Conservation (phyloP, 2,888 invertebrate genomes). For the Trissolcus brochymenae region DNA sequence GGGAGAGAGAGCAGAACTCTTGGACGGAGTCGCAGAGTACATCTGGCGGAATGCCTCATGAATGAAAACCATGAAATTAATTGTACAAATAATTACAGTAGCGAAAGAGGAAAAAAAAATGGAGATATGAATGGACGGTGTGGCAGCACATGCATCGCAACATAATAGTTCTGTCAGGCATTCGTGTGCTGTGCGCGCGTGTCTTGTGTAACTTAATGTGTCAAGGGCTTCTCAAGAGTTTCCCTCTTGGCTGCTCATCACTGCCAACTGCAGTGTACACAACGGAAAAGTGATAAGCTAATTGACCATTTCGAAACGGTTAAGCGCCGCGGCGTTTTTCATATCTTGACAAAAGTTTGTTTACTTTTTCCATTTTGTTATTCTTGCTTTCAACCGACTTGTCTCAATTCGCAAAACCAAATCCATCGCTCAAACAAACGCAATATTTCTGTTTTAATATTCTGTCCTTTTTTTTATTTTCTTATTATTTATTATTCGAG, state of each 20-base stretch:
- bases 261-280: constrained; percentile 42
- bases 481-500: neutral
- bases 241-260: constrained; percentile 56
- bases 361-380: constrained; percentile 6
- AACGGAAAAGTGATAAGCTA: constrained; percentile 62
- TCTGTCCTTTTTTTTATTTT: too few relatives aligned
- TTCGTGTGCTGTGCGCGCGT: constrained; percentile 41
- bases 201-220: constrained; percentile 69
- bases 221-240: constrained; percentile 70
- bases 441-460: neutral
- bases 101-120: neutral
- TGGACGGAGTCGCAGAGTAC: too few relatives aligned
- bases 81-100: constrained; percentile 1
- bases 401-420: neutral
- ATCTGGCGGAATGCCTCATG: too few relatives aligned
- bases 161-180: constrained; percentile 59
- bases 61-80: too few relatives aligned
- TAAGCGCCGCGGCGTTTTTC: constrained; percentile 40
- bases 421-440: too few relatives aligned
- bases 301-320: constrained; percentile 60
- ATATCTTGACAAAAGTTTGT: constrained; percentile 6
- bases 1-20: too few relatives aligned
- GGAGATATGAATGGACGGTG: constrained; percentile 4
- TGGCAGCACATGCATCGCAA: constrained; percentile 54
- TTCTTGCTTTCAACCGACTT: neutral